Conservation (phyloP, 2,888 invertebrate species). For the Ophioninae sp. region DNA sequence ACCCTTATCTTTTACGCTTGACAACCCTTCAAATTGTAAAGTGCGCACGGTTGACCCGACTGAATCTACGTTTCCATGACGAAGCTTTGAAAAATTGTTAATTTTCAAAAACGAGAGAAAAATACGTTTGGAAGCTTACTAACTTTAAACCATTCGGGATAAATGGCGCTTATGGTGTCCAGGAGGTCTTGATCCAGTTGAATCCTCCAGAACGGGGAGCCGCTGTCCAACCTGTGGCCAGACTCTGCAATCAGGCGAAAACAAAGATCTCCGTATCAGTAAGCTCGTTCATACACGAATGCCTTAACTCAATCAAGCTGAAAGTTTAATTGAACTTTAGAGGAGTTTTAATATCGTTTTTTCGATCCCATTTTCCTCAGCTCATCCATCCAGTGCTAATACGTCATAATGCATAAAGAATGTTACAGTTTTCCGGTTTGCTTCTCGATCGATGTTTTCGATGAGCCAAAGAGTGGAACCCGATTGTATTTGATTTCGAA, state of each 20-base stretch:
- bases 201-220: conserved; percentile 93
- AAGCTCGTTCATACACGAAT: not conserved
- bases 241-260: conserved; percentile 85
- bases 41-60: too few species aligned
- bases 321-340: too few species aligned
- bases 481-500: conserved; percentile 31
- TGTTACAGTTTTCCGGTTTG: not conserved
- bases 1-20: too few species aligned
- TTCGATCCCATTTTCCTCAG: not conserved
- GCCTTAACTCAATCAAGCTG: conserved; percentile 28
- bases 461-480: conserved; percentile 38
- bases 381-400: conserved; percentile 32
- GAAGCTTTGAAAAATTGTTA: not conserved
- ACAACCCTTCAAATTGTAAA: too few species aligned
- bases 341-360: too few species aligned
- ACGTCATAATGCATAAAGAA: conserved; percentile 48
- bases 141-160: conserved; percentile 95
- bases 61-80: not conserved
- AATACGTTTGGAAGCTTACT: conserved; percentile 41
- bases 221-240: conserved; percentile 87
- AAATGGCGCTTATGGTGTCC: conserved; percentile 95
- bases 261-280: conserved; percentile 49
- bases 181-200: conserved; percentile 96
- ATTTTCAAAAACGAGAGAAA: not conserved
- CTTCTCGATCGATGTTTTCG: conserved; percentile 44